Base-by-base conservation (phyloP, 2,113 vertebrate genomes). In the Arenaria interpres region DNA sequence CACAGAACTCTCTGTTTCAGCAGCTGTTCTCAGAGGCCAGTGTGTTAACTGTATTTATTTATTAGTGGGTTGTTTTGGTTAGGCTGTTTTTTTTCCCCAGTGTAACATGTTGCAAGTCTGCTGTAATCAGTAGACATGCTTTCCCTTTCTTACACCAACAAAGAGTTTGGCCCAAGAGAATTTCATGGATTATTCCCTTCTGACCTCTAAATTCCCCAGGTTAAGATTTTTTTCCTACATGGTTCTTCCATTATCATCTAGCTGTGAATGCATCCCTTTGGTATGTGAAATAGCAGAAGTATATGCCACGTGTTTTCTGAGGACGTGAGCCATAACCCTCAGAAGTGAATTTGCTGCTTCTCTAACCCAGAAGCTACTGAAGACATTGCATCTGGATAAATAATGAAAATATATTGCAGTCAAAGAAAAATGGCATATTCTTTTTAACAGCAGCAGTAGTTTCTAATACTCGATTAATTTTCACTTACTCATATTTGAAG, bases 1-100 rank as follows among this genome's bases (percentile, higher is more conserved):
- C 88, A 93, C 48, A 33, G 81, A 54, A 57, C 54, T 69, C 37
- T 85, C 54, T 71, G 35, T 69, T 72, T 91, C 87, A 88, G 89
- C 91, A 96, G 82, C 81, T 95, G 88, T 83, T 90, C 69, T 88
- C 77, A 82, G 89, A 93, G 50, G 50, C 89, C 87, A 66, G 71
- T 41, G 45, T 88, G 85, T 62, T 89, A 72, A 81, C 84, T 83
- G 18, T 85, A 85, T 95, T 95, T 96, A 93, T 93, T 96, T 96
- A 88, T 92, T 80, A 88, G 35, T 50, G 54, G 22, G 3, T 66
- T 93, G 84, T 92, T 95, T 96, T 77, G 63, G 19, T 94, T 94
- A 80, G 50, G 64, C 63, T 97, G 88, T 91, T 94, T 95, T 79
- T 85, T 88, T 27, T 10, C 81, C 32, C 18, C 37, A 24, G 14